Evolutionary conservation across 1,140 invertebrate genomes (phyloP).

Genomic region (Trichomalopsis sarcophagae): DNA sequence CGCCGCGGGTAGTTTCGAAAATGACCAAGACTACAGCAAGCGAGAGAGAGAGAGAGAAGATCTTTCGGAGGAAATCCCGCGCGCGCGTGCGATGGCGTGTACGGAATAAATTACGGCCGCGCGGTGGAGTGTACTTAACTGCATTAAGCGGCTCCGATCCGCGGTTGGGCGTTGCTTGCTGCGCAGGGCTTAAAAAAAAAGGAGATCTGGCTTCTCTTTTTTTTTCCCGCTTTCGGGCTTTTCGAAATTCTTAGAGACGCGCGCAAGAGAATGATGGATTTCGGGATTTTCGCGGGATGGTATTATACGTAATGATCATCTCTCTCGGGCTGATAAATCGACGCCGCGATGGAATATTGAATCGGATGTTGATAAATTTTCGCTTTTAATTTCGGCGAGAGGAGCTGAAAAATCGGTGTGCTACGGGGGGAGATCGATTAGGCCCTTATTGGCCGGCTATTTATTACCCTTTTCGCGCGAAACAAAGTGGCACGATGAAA

Average conservation of each 20-base stretch:
- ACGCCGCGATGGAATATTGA: neutral
- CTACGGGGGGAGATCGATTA: neutral
- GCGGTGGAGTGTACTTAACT: neutral
- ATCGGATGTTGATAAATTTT: conserved; percentile 23
- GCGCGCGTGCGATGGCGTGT: neutral
- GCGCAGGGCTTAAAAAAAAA: neutral
- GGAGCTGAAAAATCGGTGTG: conserved; percentile 11
- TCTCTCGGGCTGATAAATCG: neutral
- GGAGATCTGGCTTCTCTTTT: neutral
- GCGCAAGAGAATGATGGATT: conserved; percentile 6
- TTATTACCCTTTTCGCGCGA: neutral
- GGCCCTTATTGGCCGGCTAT: neutral
- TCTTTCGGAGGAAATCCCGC: neutral
- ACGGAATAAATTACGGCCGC: neutral
- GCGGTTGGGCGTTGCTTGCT: neutral
- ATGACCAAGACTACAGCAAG: no score
- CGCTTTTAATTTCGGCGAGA: conserved; percentile 9
- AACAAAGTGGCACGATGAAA: neutral
- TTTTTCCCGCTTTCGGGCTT: neutral
- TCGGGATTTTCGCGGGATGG: neutral
- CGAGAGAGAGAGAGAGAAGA: no score
- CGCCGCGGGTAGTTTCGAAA: no score
- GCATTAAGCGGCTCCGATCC: neutral
- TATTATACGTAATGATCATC: neutral
- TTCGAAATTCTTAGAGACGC: neutral